phyloP scores from a whole-genome alignment of 92 coral and sea anemone genomes.

The Plumapathes pennacea region DNA sequence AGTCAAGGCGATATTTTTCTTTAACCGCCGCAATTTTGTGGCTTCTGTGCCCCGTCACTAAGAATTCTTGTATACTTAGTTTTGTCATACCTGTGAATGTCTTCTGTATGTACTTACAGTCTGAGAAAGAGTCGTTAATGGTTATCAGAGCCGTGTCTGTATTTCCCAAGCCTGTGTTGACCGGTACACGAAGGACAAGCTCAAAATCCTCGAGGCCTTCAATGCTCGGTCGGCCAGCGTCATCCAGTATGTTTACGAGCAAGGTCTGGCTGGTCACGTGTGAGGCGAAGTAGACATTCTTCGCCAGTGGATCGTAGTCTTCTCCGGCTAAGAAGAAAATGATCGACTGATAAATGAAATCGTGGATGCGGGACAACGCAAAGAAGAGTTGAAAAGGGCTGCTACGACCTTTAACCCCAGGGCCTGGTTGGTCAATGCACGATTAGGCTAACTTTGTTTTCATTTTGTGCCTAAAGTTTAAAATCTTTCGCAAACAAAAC shows the following conservation, averaged over 20 bases:
- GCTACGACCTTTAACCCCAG: too few species aligned
- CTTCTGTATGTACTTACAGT: slow-evolving; percentile 67
- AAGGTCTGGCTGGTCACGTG: slow-evolving; percentile 55
- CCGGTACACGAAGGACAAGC: slow-evolving; percentile 82
- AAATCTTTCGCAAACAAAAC: too few species aligned
- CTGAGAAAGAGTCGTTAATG: slow-evolving; percentile 77
- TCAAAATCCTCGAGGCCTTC: slow-evolving; percentile 85
- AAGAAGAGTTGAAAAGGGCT: too few species aligned
- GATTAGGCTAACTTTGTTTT: too few species aligned
- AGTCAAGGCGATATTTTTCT: too few species aligned
- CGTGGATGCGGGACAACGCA: too few species aligned
- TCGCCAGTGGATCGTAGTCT: slow-evolving; percentile 86
- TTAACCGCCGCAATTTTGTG: too few species aligned
- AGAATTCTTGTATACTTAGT: too few species aligned
- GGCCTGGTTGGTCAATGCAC: too few species aligned
- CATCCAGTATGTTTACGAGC: slow-evolving; percentile 81
- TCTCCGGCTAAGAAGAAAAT: slow-evolving; percentile 57
- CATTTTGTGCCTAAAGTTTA: too few species aligned
- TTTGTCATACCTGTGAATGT: background rate
- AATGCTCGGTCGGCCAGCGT: slow-evolving; percentile 80
- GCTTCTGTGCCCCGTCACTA: too few species aligned
- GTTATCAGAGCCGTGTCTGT: slow-evolving; percentile 51
- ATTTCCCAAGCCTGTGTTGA: slow-evolving; percentile 65
- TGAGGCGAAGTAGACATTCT: slow-evolving; percentile 78
- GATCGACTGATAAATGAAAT: background rate